These are phyloP conservation scores for Agrotis ipsilon DNA, from an alignment of 2,888 invertebrate species.

Conservation along the genomic window DNA sequence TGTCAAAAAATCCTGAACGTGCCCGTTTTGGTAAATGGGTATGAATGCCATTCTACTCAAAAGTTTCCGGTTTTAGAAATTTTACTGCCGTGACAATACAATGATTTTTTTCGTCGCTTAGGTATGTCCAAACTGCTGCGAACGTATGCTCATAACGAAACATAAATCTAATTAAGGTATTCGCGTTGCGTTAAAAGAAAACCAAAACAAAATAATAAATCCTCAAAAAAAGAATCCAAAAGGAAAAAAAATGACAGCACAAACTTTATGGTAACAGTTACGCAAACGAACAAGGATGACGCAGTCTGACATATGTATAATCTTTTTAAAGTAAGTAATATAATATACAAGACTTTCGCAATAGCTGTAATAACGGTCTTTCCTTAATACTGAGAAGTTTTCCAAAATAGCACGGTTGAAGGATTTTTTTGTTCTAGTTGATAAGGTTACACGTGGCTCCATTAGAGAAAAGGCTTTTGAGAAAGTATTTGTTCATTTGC, in stretches of 20 bases:
- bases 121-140: too few species aligned
- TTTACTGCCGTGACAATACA: too few species aligned
- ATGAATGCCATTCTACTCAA: too few species aligned
- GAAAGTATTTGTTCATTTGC: too few species aligned
- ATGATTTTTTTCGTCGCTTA: too few species aligned
- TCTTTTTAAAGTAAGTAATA: slow-evolving; percentile 61
- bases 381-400: slow-evolving; percentile 39
- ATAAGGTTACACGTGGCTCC: background rate
- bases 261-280: slow-evolving; percentile 26
- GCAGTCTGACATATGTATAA: slow-evolving; percentile 43
- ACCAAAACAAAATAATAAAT: slow-evolving; percentile 10
- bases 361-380: slow-evolving; percentile 46
- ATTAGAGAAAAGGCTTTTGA: slow-evolving; percentile 4
- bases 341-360: slow-evolving; percentile 57
- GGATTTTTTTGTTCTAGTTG: slow-evolving; percentile 11
- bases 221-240: background rate
- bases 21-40: too few species aligned
- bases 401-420: slow-evolving; percentile 7
- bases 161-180: too few species aligned
- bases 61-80: too few species aligned
- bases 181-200: background rate
- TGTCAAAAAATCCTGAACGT: too few species aligned
- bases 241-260: slow-evolving; percentile 11
- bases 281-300: slow-evolving; percentile 51
- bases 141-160: too few species aligned